These are phyloP conservation scores for Omphaloscelis lunosa DNA, from an alignment of 2,888 invertebrate genomes.

Conservation along the genomic window DNA sequence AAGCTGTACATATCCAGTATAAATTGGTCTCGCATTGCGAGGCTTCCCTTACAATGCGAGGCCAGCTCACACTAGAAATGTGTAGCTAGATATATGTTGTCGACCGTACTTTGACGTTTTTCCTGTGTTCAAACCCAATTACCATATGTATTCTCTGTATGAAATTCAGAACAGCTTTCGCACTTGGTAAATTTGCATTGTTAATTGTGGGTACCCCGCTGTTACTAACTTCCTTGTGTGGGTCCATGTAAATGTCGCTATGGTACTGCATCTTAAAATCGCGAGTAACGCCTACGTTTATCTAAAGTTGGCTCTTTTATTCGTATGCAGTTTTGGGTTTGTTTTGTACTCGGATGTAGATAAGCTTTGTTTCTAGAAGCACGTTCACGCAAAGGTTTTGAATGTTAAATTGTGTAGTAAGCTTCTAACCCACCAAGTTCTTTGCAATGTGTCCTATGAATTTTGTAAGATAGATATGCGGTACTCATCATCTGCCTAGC, in stretches of 20 bases:
- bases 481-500: background rate
- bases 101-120: conserved; percentile 78
- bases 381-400: conserved; percentile 25
- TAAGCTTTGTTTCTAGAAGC: conserved; percentile 25
- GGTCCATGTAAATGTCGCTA: conserved; percentile 62
- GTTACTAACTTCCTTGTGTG: conserved; percentile 64
- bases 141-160: conserved; percentile 87
- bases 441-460: background rate
- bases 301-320: conserved; percentile 55
- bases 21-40: background rate
- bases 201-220: conserved; percentile 84
- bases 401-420: conserved; percentile 32
- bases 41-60: background rate
- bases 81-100: background rate
- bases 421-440: background rate
- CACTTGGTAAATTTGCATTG: conserved; percentile 87
- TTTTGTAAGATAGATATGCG: background rate
- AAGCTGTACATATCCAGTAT: background rate
- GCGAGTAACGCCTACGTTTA: conserved; percentile 51
- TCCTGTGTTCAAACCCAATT: conserved; percentile 82
- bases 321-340: conserved; percentile 49
- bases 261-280: conserved; percentile 63
- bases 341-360: conserved; percentile 26
- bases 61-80: background rate
- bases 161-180: conserved; percentile 87